Evolutionary conservation across 2,113 vertebrate genomes (phyloP).

Genomic region (Gallinago jamesoni): DNA sequence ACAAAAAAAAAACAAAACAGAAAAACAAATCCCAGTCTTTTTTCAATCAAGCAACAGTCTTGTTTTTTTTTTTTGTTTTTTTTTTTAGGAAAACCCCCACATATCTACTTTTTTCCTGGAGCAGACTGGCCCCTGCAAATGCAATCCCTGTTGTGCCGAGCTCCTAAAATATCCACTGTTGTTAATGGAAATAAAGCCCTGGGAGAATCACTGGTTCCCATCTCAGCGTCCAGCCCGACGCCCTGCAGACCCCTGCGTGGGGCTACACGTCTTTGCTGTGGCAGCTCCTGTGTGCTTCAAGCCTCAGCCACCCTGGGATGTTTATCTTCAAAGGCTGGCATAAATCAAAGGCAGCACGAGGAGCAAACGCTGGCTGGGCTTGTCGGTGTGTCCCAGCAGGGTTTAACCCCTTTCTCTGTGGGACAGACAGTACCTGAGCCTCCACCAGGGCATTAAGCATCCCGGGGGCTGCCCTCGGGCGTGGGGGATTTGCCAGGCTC

Average conservation of each 20-base stretch:
- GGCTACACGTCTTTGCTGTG: background rate
- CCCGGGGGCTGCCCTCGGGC: fast-evolving
- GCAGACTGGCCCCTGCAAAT: background rate
- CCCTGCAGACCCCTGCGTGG: background rate
- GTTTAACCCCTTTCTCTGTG: background rate
- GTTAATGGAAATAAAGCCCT: constrained; percentile 1
- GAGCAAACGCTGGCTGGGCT: background rate
- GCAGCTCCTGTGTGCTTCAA: background rate
- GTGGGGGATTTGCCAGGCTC: background rate
- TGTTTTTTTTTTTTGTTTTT: background rate
- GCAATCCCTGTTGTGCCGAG: background rate
- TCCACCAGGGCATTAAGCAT: fast-evolving
- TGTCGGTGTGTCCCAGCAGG: background rate
- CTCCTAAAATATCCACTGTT: constrained; percentile 20
- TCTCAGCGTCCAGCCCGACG: background rate
- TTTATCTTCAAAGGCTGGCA: background rate
- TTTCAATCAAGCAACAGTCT: background rate
- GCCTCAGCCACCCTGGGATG: background rate
- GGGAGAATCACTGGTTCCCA: background rate
- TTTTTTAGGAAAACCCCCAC: background rate
- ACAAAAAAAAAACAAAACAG: background rate
- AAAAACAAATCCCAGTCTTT: background rate
- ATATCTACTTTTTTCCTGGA: background rate
- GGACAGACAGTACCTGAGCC: fast-evolving
- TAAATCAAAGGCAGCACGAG: background rate